A percentile compares a stretch with the other conserved stretches of the same genome.
Conservation (phyloP, 1,140 invertebrate species). For the Drosophila biarmipes region DNA sequence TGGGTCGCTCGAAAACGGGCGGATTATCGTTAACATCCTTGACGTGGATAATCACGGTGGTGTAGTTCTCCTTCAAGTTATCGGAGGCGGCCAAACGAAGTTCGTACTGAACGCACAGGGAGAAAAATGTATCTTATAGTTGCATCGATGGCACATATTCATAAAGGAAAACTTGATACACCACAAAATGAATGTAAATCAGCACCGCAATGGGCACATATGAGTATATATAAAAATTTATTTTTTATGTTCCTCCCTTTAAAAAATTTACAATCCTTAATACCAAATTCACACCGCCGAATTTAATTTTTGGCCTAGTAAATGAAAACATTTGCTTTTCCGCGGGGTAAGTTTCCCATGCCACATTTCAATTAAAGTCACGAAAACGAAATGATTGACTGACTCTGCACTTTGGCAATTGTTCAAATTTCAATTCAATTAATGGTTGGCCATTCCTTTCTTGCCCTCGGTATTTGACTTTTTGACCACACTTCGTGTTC, state of each 20-base stretch:
- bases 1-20: slow-evolving; percentile 95
- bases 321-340: slow-evolving; percentile 32
- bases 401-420: slow-evolving; percentile 53
- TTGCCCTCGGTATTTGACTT: slow-evolving; percentile 45
- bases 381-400: slow-evolving; percentile 18
- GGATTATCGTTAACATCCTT: slow-evolving; percentile 96
- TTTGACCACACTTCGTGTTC: slow-evolving; percentile 56
- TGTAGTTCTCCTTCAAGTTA: slow-evolving; percentile 98
- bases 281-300: slow-evolving; percentile 20
- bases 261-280: slow-evolving; percentile 2
- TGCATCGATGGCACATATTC: neutral
- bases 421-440: slow-evolving; percentile 79
- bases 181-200: neutral
- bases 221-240: neutral
- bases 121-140: neutral
- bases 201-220: neutral
- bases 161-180: neutral
- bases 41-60: slow-evolving; percentile 97
- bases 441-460: slow-evolving; percentile 53
- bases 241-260: neutral
- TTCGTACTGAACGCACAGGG: slow-evolving; percentile 90
- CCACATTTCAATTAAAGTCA: slow-evolving; percentile 52
- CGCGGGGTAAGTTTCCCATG: slow-evolving; percentile 6
- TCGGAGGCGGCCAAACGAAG: slow-evolving; percentile 96
- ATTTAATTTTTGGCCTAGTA: slow-evolving; percentile 13